phyloP scores from a whole-genome alignment of 2,888 invertebrate species.

The Pterobdella sp. region DNA sequence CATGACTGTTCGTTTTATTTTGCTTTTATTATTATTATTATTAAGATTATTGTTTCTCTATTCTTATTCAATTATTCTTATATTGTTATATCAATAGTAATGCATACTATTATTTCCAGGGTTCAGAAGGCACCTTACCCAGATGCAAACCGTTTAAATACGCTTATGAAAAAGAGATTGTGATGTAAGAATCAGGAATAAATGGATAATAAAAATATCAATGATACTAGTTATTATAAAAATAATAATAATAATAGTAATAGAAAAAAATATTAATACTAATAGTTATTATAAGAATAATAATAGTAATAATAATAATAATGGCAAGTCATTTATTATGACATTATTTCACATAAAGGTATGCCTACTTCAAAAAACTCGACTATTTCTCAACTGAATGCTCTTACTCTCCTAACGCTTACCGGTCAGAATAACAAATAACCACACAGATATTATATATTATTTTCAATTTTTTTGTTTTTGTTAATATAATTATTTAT shows the following conservation, averaged over 20 bases:
- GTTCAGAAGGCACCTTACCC: slow-evolving; percentile 74
- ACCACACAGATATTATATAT: too few relatives aligned
- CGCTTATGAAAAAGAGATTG: slow-evolving; percentile 96
- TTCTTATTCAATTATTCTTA: neutral
- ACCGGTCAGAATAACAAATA: slow-evolving; percentile 53
- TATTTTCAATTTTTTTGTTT: neutral
- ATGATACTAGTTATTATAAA: slow-evolving; percentile 11
- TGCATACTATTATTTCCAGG: slow-evolving; percentile 55
- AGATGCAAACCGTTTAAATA: slow-evolving; percentile 93
- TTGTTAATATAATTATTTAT: neutral
- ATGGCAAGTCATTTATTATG: neutral
- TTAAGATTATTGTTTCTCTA: neutral
- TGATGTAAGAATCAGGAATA: slow-evolving; percentile 62
- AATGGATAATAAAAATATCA: neutral
- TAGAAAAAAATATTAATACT: neutral
- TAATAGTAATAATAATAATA: neutral
- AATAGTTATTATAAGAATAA: neutral
- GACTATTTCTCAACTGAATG: slow-evolving; percentile 98
- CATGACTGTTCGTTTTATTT: slow-evolving; percentile 62
- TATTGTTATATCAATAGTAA: neutral
- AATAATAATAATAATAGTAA: neutral
- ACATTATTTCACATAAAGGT: slow-evolving; percentile 45
- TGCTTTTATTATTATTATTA: neutral
- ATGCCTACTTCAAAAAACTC: slow-evolving; percentile 88
- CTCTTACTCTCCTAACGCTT: slow-evolving; percentile 94